Percentiles rank a stretch among this genome's conserved stretches.
phyloP scores from a whole-genome alignment of 2,113 vertebrate species.

The Poecilia latipinna region DNA sequence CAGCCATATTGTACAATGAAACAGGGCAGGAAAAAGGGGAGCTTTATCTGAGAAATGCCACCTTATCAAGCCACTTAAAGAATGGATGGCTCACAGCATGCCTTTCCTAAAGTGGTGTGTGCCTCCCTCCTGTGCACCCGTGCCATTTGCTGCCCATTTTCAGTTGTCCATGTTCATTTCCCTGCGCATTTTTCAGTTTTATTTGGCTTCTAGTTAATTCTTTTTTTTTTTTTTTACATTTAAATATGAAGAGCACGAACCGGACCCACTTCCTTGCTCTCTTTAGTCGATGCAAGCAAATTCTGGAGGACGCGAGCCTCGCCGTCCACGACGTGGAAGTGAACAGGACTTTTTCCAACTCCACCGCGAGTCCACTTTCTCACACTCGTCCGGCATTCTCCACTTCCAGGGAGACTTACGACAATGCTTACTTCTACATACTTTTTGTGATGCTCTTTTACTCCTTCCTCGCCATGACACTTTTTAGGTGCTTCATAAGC shows the following conservation, averaged over 20 bases:
- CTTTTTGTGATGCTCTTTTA: constrained; percentile 93
- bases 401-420: constrained; percentile 79
- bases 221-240: neutral
- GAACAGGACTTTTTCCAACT: constrained; percentile 31
- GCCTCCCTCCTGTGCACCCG: constrained; percentile 50
- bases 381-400: neutral
- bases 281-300: constrained; percentile 78
- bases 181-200: constrained; percentile 2
- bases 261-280: constrained; percentile 79
- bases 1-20: constrained; percentile 13
- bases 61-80: constrained; percentile 69
- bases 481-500: constrained; percentile 86
- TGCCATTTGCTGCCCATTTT: constrained; percentile 38
- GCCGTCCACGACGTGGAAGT: constrained; percentile 4
- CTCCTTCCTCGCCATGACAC: constrained; percentile 86
- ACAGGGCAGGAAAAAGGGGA: constrained; percentile 17
- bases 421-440: constrained; percentile 91
- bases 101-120: constrained; percentile 82
- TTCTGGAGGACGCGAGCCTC: constrained; percentile 81
- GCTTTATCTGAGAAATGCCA: constrained; percentile 60
- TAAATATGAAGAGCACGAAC: constrained; percentile 71
- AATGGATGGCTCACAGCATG: constrained; percentile 69
- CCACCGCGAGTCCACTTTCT: constrained; percentile 25
- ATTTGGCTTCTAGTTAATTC: neutral
- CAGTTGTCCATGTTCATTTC: constrained; percentile 24